Evolutionary conservation across 30 jellyfish, hydroid and myxozoan genomes (phyloP).

Genomic region (Rhopilema esculentum): DNA sequence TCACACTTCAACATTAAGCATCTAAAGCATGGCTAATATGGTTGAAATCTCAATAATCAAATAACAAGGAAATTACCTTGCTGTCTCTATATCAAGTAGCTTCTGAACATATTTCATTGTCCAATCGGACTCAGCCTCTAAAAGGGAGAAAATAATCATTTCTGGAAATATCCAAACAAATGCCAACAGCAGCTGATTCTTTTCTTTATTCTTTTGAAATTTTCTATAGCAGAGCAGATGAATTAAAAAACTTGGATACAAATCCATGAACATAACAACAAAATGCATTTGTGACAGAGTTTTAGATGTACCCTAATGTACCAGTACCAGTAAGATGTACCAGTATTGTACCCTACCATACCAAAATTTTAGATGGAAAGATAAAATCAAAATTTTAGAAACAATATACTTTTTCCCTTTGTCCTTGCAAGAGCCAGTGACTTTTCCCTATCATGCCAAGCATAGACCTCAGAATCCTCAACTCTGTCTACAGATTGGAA

Average conservation of each 20-base stretch:
- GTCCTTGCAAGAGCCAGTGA: slow-evolving; percentile 10
- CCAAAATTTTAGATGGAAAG: neutral
- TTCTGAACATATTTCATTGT: neutral
- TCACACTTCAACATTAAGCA: neutral
- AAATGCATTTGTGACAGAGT: neutral
- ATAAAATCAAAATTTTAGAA: neutral
- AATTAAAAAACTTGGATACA: neutral
- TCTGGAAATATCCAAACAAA: neutral
- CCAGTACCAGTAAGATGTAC: neutral
- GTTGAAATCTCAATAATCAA: neutral
- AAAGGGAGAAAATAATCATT: neutral
- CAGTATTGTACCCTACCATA: neutral
- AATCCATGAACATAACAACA: neutral
- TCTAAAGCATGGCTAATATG: neutral
- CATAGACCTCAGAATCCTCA: slow-evolving; percentile 4
- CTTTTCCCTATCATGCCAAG: slow-evolving; percentile 12
- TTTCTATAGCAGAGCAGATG: neutral
- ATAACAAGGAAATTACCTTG: slow-evolving; percentile 1
- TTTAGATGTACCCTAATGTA: neutral
- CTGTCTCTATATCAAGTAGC: slow-evolving; percentile 7
- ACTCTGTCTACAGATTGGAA: neutral
- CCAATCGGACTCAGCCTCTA: slow-evolving; percentile 8
- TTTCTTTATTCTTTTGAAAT: neutral
- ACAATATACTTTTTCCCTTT: neutral
- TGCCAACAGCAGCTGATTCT: neutral